Percentiles rank a stretch among this genome's conserved stretches.
Conservation (phyloP, 2,113 vertebrate species). For the Corydoras sp. region DNA sequence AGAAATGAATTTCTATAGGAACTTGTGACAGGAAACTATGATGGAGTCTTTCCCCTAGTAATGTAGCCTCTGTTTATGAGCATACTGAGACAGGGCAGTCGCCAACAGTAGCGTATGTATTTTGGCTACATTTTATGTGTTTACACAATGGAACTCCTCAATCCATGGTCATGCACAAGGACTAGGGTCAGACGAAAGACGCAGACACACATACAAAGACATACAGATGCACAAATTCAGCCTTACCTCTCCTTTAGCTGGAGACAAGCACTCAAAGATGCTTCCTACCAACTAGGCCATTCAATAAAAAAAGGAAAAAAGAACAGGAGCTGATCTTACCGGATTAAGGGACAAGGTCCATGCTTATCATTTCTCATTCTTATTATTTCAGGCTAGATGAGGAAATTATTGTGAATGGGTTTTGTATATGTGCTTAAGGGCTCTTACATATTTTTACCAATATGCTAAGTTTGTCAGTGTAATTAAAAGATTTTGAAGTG, state of each 20-base stretch:
- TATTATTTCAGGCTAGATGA: constrained; percentile 21
- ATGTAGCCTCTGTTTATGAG: constrained; percentile 23
- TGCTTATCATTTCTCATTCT: constrained; percentile 24
- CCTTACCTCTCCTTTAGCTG: constrained; percentile 67
- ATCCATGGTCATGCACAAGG: constrained; percentile 45
- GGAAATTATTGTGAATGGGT: constrained; percentile 4
- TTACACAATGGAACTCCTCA: constrained; percentile 42
- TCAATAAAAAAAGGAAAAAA: constrained; percentile 48
- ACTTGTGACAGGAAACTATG: constrained; percentile 19
- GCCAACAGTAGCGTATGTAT: constrained; percentile 24
- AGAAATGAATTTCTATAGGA: constrained; percentile 11
- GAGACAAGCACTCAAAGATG: constrained; percentile 66
- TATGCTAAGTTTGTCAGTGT: not conserved
- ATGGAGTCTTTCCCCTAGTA: constrained; percentile 23
- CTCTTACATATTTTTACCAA: constrained; percentile 4
- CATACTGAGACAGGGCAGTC: constrained; percentile 12
- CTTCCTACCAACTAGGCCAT: constrained; percentile 68
- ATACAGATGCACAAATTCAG: constrained; percentile 42
- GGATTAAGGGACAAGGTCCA: constrained; percentile 39
- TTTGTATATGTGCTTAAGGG: not conserved
- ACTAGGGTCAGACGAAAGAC: constrained; percentile 37
- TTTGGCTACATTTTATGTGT: constrained; percentile 23
- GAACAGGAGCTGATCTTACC: constrained; percentile 49
- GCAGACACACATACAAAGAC: constrained; percentile 36
- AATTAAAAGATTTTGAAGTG: not conserved